Evolutionary conservation across 2,113 vertebrate genomes (phyloP), one percentile per base, ranked within the genome.

Genomic region (Platysteira castanea): DNA sequence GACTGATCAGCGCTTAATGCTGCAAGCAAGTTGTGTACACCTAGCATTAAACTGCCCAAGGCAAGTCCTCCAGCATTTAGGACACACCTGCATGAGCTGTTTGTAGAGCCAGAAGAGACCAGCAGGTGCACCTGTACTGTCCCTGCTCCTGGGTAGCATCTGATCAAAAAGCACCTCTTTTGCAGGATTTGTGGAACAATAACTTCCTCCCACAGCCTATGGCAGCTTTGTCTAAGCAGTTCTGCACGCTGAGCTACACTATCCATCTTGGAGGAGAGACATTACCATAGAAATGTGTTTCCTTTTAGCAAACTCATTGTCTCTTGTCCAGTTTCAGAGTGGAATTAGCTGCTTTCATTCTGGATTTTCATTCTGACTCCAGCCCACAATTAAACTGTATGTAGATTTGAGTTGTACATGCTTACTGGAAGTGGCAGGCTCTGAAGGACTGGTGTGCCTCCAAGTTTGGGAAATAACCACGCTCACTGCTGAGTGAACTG

Each of bases 351-450:
- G 37, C 74, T 93, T 75, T 74, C 60, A 54, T 76, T 82, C 87
- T 70, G 60, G 39, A 60, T 82, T 68, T 84, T 47, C 57, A 68
- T 65, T 84, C 87, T 74, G 53, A 31, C 11, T 73, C 41, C 53
- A 90, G 42, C 35, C 33, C 30, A 56, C 63, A 69, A 23, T 68
- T 74, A 61, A 70, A 50, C 33, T 28, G 12, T 27, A 18, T 3
- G 8, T 19, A 50, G 64, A 87, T 84, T 77, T 89, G 67, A 96
- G 68, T 60, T 82, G 59, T n/a, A 68, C n/a, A 27, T 2, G 1
- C 56, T 88, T 63, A 56, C n/a, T 90, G 84, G 65, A 96, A 97
- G 93, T 35, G 42, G 44, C 65, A 95, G 81, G 64, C 35, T 92
- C 30, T 44, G 59, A 96, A 96, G 3, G 11, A 63, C 5, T 84